Conservation (phyloP, 2,113 vertebrate species). For the Cryptomyrus ogoouensis region DNA sequence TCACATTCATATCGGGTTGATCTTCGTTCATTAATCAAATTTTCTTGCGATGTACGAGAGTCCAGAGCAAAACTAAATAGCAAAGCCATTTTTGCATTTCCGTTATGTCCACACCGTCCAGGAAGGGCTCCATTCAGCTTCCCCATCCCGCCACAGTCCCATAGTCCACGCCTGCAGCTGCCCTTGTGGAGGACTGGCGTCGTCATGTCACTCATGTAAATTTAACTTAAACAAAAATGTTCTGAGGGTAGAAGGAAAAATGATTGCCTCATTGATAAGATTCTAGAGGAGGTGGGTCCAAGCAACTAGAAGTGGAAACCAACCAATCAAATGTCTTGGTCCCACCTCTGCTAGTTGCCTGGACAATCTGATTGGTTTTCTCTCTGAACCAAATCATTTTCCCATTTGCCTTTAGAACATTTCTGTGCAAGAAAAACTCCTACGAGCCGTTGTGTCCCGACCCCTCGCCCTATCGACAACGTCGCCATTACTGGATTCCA, state of each 20-base stretch:
- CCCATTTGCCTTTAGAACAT: neutral
- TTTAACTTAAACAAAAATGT: neutral
- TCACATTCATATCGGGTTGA: neutral
- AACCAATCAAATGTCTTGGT: neutral
- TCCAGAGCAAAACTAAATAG: neutral
- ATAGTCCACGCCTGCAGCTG: neutral
- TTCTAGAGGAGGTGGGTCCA: neutral
- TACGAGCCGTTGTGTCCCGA: neutral
- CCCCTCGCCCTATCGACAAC: neutral
- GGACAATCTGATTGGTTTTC: neutral
- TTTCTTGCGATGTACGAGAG: neutral
- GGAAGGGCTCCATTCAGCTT: neutral
- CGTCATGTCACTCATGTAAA: neutral
- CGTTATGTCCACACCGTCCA: neutral
- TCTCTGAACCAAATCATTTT: neutral
- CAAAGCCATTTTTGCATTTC: neutral
- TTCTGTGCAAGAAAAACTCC: neutral
- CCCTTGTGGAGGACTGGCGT: neutral
- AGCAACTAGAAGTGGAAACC: neutral
- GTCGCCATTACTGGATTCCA: neutral
- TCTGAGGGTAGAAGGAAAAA: neutral
- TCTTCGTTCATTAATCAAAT: neutral
- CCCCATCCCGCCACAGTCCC: too few species aligned
- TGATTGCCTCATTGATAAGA: neutral
- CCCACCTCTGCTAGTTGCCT: neutral